These are phyloP conservation scores for Pipistrellus nathusii DNA, from an alignment of 2,797 vertebrate genomes.

Conservation along the genomic window DNA sequence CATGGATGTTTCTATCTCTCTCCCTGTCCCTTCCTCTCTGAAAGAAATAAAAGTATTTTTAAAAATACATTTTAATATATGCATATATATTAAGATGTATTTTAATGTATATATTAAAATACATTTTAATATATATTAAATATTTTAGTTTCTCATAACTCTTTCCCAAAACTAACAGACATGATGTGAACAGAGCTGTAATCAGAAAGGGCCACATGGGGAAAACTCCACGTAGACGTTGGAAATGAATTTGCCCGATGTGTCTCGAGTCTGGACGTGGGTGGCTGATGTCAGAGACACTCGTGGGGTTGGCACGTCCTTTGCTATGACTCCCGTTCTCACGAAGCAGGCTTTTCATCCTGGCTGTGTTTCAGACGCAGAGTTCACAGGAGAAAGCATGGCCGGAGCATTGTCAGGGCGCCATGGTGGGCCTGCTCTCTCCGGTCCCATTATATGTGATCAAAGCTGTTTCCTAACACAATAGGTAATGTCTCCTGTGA, in stretches of 20 bases:
- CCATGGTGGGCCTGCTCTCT: not conserved
- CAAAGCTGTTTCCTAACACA: constrained; percentile 46
- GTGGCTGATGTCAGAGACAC: not conserved
- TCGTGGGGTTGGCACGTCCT: not conserved
- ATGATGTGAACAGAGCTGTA: not conserved
- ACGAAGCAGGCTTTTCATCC: not conserved
- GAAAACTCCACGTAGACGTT: not conserved
- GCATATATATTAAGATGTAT: no score
- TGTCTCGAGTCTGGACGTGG: not conserved
- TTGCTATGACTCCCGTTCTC: constrained; percentile 8
- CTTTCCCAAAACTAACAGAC: constrained; percentile 3
- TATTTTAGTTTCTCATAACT: not conserved
- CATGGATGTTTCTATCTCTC: no score
- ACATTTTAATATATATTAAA: not conserved
- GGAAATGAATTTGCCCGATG: not conserved
- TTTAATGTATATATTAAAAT: no score
- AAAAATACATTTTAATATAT: not conserved
- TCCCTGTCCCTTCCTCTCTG: no score
- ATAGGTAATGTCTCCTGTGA: constrained; percentile 7
- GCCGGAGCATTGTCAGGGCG: not conserved
- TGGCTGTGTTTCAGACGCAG: constrained; percentile 33
- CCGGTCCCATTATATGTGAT: not conserved
- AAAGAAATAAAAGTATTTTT: no score
- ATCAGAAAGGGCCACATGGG: not conserved
- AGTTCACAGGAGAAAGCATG: constrained; percentile 37